Conservation (phyloP, 2,888 invertebrate genomes). For the Leptopilina myrica region DNA sequence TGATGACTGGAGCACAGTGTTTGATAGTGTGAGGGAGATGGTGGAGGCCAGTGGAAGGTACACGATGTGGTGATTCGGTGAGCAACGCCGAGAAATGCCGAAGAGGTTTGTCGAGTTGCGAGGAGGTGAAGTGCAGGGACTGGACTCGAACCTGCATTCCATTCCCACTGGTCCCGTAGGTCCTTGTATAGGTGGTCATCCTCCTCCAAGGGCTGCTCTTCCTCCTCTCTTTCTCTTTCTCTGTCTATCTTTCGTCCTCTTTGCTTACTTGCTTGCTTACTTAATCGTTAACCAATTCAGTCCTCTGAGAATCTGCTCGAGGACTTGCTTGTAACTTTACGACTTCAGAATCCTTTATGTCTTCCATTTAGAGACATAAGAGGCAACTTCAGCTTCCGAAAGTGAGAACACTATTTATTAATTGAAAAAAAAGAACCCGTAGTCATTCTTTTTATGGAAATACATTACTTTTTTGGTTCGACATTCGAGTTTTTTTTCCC, state of each 20-base stretch:
- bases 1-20: constrained; percentile 40
- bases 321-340: constrained; percentile 38
- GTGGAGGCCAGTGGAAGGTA: constrained; percentile 55
- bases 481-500: too few relatives aligned
- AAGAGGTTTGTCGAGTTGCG: constrained; percentile 61
- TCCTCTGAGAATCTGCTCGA: constrained; percentile 42
- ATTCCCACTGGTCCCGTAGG: constrained; percentile 76
- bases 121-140: constrained; percentile 66
- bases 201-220: constrained; percentile 53
- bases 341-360: constrained; percentile 33
- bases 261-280: constrained; percentile 59
- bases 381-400: constrained; percentile 30
- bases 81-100: constrained; percentile 61
- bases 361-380: constrained; percentile 17
- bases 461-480: too few relatives aligned
- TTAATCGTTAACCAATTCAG: constrained; percentile 55
- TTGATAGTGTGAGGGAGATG: constrained; percentile 56
- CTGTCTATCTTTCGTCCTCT: constrained; percentile 47
- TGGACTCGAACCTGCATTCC: constrained; percentile 76
- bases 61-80: constrained; percentile 63
- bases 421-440: background rate
- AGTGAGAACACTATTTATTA: constrained; percentile 22
- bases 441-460: too few relatives aligned
- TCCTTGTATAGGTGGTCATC: constrained; percentile 73
- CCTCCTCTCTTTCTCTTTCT: constrained; percentile 46